phyloP scores from a whole-genome alignment of 1,140 invertebrate species.

The Leptestheria dahalacensis region DNA sequence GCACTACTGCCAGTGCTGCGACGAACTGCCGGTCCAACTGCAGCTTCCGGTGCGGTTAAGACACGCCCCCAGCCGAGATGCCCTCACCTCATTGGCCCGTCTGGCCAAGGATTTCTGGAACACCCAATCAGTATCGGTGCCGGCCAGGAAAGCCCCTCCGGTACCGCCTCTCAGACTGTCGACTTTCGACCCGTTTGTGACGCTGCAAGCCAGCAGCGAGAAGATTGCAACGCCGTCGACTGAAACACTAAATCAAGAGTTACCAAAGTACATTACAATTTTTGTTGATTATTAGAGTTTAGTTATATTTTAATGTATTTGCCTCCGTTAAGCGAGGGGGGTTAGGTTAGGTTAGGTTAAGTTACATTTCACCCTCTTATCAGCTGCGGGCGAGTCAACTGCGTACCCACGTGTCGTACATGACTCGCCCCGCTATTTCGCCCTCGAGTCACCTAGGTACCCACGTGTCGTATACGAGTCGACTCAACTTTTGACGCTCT shows the following conservation, averaged over 20 bases:
- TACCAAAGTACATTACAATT: too few species aligned
- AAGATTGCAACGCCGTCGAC: background rate
- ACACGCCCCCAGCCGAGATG: slow-evolving; percentile 72
- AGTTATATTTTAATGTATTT: too few species aligned
- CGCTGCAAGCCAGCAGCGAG: background rate
- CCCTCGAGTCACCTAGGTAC: too few species aligned
- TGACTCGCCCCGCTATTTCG: too few species aligned
- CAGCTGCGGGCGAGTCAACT: too few species aligned
- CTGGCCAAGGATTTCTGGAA: slow-evolving; percentile 42
- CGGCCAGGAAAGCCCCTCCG: background rate
- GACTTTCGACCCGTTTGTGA: slow-evolving; percentile 4
- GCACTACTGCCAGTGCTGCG: slow-evolving; percentile 83
- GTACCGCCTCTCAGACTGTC: slow-evolving; percentile 4
- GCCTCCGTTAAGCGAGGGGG: too few species aligned
- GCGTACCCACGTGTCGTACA: too few species aligned
- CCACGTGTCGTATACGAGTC: too few species aligned
- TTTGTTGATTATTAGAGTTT: too few species aligned
- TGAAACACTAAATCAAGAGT: background rate
- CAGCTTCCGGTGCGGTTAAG: slow-evolving; percentile 64
- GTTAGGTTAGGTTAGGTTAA: too few species aligned
- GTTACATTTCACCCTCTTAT: too few species aligned
- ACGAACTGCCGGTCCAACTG: slow-evolving; percentile 83
- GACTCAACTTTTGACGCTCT: too few species aligned
- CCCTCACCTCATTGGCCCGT: slow-evolving; percentile 73
- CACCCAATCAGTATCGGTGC: background rate